Evolutionary conservation across 2,797 vertebrate species (phyloP), one percentile per base, ranked within the genome.

Genomic region (Macroramphosus scolopax): DNA sequence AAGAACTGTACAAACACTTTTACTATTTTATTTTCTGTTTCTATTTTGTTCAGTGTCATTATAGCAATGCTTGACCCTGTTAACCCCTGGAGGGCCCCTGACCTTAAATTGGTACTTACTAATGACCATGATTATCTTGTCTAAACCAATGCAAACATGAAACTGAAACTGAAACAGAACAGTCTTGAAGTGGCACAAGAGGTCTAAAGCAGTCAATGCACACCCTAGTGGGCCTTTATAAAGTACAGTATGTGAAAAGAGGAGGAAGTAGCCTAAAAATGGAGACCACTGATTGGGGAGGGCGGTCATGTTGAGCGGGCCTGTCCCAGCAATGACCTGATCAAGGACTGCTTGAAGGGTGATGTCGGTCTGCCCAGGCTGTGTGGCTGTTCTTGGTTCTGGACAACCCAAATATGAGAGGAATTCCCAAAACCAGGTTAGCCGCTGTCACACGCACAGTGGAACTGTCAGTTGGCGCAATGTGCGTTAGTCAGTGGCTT

Each of bases 401-500:
- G n/a, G 60, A 33, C 18, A 39, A 65, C 16, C 31, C 62, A 46
- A 38, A 37, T n/a, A 25, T 17, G 39, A 76, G 88, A 49, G 76
- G 86, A 63, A 51, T 78, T 91, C 89, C 94, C 89, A 95, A 93
- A 92, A 92, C 88, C 93, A 93, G 92, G 93, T 97, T 97, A 98
- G 96, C 96, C 96, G 95, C 96, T 99, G 96, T 98, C 96, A 97
- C 96, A 98, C 96, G 96, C 96, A 98, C 96, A 99, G 96, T 99
- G 96, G 94, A 89, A 87, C 78, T 87, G 66, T 68, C 61, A 91
- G 90, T 74, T 90, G 86, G 89, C 96, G 89, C 96, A 99, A 95
- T 98, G 96, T 99, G 96, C 96, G 92, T 96, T 97, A 95, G 96
- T 95, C 96, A 99, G 96, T 94, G 96, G 96, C 96, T 97, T 88